Conservation (phyloP, 2,113 vertebrate genomes). For the Procapra przewalskii region DNA sequence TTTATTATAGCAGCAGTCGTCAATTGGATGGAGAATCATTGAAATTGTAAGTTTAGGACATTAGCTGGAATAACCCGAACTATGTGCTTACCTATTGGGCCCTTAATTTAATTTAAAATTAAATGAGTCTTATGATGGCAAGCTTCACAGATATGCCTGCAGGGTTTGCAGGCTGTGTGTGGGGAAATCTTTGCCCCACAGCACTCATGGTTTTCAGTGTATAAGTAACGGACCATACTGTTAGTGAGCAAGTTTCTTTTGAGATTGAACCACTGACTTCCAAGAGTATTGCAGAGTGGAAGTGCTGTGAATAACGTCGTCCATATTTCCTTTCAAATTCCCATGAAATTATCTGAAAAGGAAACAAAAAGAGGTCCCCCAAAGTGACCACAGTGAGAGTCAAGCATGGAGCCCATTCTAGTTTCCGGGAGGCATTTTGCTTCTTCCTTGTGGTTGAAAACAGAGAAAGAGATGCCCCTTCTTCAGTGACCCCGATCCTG, state of each 20-base stretch:
- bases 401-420: not conserved
- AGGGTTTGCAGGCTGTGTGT: not conserved
- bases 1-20: not conserved
- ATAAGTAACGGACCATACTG: not conserved
- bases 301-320: not conserved
- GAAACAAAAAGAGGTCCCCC: not conserved
- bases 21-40: not conserved
- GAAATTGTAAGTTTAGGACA: slow-evolving; percentile 25
- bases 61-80: slow-evolving; percentile 50
- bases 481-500: not conserved
- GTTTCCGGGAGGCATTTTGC: not conserved
- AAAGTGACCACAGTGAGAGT: not conserved
- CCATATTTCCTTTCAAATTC: slow-evolving; percentile 44
- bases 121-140: slow-evolving; percentile 50
- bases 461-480: not conserved
- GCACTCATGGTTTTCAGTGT: not conserved
- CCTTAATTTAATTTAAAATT: slow-evolving; percentile 71
- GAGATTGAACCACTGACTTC: slow-evolving; percentile 21
- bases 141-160: slow-evolving; percentile 19
- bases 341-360: slow-evolving; percentile 48
- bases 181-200: slow-evolving; percentile 37
- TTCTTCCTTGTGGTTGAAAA: not conserved
- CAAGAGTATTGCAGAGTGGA: not conserved
- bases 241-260: not conserved
- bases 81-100: slow-evolving; percentile 44